Base-by-base conservation (phyloP, 2,113 vertebrate species). In the Picathartes gymnocephalus region DNA sequence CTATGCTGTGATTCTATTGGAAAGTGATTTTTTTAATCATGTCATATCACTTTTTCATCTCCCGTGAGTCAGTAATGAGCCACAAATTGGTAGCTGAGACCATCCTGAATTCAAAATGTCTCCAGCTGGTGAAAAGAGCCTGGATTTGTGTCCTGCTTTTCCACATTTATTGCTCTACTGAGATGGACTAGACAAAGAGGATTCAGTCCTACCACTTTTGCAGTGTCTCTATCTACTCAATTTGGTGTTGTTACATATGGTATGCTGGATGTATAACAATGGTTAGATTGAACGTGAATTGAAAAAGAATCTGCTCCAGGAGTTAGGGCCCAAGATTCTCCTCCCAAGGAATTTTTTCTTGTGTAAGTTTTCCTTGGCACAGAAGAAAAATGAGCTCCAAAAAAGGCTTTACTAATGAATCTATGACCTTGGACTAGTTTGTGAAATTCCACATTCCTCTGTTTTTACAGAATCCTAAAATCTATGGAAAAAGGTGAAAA, bases 381-480 rank as follows among this genome's bases (percentile, higher is more conserved):
- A 44, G 76, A 77, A 74, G 20, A 77, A 45, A 93, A 93, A 56
- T 22, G 17, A 88, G 22, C 39, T 94, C 72, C 44, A 54, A 66
- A 74, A 86, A 84, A 40, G 74, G 30, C 18, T 69, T 88, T 61
- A 61, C 15, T 76, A 82, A 50, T 73, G 74, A 86, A 73, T 77
- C 39, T 17, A 51, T 71, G 58, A 88, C 50, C 74, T 92, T 90
- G 72, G 74, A 64, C 35, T 86, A 74, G 65, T 57, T 58, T 91
- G 45, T 4, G 5, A 40, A 81, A 91, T 95, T 82, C 62, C 62
- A 86, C 58, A 81, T 95, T 93, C 72, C 72, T 66, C 42, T 70
- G 9, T 88, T 92, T 58, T 93, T 93, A 83, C 18, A 70, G 82
- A 88, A 81, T 92, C 30, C 33, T 58, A 88, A 82, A 89, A 86